These are phyloP conservation scores for Sinocyclocheilus anophthalmus DNA, from an alignment of 2,113 vertebrate genomes.

Conservation along the genomic window DNA sequence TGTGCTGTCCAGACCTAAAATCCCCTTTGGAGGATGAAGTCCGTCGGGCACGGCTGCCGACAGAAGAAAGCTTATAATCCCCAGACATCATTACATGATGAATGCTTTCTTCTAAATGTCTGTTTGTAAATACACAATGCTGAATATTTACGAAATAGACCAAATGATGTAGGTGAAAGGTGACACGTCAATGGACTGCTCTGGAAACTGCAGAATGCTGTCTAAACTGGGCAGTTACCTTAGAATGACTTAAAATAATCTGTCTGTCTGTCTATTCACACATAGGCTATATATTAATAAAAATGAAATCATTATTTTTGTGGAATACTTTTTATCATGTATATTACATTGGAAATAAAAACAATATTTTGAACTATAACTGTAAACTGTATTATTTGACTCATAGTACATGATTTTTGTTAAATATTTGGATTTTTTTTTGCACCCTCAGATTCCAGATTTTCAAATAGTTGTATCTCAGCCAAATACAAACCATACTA, in stretches of 20 bases:
- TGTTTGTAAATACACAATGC: slow-evolving; percentile 40
- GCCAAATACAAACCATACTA: too few species aligned
- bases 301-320: neutral
- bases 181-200: neutral
- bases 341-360: neutral
- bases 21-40: slow-evolving; percentile 44
- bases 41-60: slow-evolving; percentile 10
- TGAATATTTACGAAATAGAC: slow-evolving; percentile 25
- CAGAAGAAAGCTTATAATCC: slow-evolving; percentile 49
- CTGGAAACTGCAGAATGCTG: neutral
- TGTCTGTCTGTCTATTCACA: neutral
- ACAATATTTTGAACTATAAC: too few species aligned
- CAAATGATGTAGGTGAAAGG: slow-evolving; percentile 47
- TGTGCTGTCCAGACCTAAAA: slow-evolving; percentile 42
- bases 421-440: too few species aligned
- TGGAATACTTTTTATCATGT: neutral
- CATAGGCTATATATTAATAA: neutral
- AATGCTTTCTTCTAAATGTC: slow-evolving; percentile 29
- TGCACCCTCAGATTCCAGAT: too few species aligned
- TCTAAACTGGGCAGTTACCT: neutral
- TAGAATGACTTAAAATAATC: neutral
- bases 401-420: too few species aligned
- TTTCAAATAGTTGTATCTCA: too few species aligned
- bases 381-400: too few species aligned
- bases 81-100: slow-evolving; percentile 36